phyloP scores from a whole-genome alignment of 1,140 invertebrate species.

The Drosophila equinoxialis region DNA sequence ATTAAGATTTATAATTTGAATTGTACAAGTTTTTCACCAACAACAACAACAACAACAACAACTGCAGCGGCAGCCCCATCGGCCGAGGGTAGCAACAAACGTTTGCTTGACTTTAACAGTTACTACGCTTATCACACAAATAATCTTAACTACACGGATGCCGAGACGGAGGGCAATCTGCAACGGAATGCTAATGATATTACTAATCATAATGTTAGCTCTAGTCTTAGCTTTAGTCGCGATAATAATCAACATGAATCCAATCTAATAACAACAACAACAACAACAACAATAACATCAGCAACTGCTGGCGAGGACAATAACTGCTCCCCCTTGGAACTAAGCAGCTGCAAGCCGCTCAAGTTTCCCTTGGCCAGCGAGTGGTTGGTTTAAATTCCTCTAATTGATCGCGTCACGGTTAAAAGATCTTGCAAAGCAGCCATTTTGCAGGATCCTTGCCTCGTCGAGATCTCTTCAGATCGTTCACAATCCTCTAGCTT shows the following conservation, averaged over 20 bases:
- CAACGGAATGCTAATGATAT: constrained; percentile 62
- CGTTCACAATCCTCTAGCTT: constrained; percentile 16
- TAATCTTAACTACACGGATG: constrained; percentile 59
- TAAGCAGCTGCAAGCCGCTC: constrained; percentile 79
- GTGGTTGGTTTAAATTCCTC: constrained; percentile 69
- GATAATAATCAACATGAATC: constrained; percentile 50
- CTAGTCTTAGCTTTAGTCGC: constrained; percentile 58
- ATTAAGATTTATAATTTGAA: constrained; percentile 69
- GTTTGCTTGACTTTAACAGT: constrained; percentile 54
- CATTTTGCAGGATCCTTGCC: constrained; percentile 60
- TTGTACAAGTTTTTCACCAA: constrained; percentile 76
- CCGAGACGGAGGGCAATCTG: constrained; percentile 14
- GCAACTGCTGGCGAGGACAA: constrained; percentile 79
- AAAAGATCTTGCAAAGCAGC: constrained; percentile 62
- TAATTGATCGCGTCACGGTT: neutral
- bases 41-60: constrained; percentile 52
- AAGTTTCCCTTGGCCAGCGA: constrained; percentile 81
- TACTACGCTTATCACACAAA: constrained; percentile 77
- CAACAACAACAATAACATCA: constrained; percentile 33
- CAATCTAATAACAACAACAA: constrained; percentile 27
- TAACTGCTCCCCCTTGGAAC: constrained; percentile 66
- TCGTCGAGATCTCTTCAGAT: neutral
- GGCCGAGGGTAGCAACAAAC: constrained; percentile 26
- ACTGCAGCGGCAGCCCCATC: constrained; percentile 47
- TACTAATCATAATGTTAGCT: constrained; percentile 51